A percentile compares a stretch with the other conserved stretches of the same genome.
phyloP scores from a whole-genome alignment of 2,797 vertebrate genomes.

The Alfaro cultratus region DNA sequence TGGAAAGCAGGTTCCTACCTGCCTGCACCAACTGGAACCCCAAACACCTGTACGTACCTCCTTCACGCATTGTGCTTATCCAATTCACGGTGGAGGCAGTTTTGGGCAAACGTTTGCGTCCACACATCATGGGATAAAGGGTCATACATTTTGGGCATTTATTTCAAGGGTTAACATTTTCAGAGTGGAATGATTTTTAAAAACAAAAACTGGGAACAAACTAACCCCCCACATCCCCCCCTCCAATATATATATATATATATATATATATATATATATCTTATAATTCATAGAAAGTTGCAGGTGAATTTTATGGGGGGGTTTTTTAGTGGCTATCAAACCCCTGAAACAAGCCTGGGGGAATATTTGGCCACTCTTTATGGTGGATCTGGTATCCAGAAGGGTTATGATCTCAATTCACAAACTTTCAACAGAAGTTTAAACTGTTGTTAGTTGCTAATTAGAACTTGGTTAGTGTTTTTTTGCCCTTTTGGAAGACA shows the following conservation, averaged over 20 bases:
- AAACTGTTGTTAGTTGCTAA: not conserved
- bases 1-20: constrained; percentile 96
- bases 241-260: too few species aligned
- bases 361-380: not conserved
- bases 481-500: not conserved
- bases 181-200: not conserved
- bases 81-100: not conserved
- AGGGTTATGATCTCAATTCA: not conserved
- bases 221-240: too few species aligned
- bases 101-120: not conserved
- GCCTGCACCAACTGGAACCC: constrained; percentile 90
- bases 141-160: not conserved
- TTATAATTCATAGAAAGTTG: not conserved
- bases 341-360: not conserved
- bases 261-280: too few species aligned
- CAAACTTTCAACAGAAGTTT: not conserved
- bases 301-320: not conserved
- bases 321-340: not conserved
- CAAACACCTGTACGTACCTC: constrained; percentile 90
- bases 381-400: not conserved
- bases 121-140: not conserved
- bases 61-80: not conserved
- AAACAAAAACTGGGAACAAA: not conserved
- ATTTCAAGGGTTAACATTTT: not conserved
- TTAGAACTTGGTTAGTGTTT: not conserved